Conservation (phyloP, 2,113 vertebrate genomes). For the Callospermophilus lateralis region DNA sequence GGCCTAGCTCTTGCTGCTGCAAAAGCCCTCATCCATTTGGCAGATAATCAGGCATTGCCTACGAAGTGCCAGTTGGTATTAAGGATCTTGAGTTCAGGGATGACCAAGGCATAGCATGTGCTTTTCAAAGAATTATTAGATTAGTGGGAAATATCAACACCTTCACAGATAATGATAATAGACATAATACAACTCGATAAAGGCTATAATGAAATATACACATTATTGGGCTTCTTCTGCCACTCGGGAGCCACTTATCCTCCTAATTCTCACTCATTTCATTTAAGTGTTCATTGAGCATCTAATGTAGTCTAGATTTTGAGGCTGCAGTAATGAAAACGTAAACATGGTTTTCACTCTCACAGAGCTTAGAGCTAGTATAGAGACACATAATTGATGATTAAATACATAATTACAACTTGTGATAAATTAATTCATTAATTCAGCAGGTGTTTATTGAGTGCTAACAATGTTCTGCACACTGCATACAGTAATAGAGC, state of each 20-base stretch:
- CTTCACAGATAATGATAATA: neutral
- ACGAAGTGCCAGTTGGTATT: neutral
- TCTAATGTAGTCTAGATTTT: neutral
- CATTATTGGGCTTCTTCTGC: neutral
- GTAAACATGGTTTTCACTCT: neutral
- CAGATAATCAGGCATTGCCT: neutral
- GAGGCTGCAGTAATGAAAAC: neutral
- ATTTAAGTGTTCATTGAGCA: neutral
- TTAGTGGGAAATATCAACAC: neutral
- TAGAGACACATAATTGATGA: neutral
- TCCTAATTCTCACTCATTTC: constrained; percentile 20
- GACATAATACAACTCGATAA: neutral
- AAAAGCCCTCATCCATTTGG: neutral
- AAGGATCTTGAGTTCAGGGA: constrained; percentile 11
- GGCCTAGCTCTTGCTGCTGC: neutral
- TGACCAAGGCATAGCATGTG: neutral
- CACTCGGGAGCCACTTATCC: neutral
- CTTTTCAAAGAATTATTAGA: neutral
- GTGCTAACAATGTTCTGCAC: neutral
- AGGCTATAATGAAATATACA: neutral
- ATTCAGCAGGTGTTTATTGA: neutral
- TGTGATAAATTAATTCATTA: neutral
- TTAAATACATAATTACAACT: neutral
- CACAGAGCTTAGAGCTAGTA: neutral
- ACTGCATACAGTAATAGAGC: neutral